Base-by-base conservation (phyloP, 2,113 vertebrate species). In the Merops nubicus region DNA sequence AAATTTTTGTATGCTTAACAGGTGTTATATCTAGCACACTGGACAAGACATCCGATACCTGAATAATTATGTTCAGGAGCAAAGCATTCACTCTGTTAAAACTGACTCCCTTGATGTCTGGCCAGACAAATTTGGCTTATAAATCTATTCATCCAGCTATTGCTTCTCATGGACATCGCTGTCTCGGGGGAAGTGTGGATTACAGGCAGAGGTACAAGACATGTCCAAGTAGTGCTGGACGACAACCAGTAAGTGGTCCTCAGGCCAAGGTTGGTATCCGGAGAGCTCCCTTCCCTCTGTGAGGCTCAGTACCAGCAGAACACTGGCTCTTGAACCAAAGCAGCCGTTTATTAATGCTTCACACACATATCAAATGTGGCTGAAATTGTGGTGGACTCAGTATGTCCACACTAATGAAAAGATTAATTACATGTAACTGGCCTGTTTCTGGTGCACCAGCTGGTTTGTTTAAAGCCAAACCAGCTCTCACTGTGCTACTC, bases 351-450 rank as follows among this genome's bases (percentile, higher is more conserved):
- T 40, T 31, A 31, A 8, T 22, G 26, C 26, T 29, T 77, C 53
- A 20, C 0, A 0, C 1, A 1, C 2, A 0, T 34, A 33, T 48
- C 53, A 38, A 50, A 65, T 18, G 4, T 1, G 1, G 25, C 40
- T 76, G 79, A 62, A 60, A 21, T 64, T 38, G 23, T 43, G 70
- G 33, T 0, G 0, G 33, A 18, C 40, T 82, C n/a, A 26, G 42
- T 22, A 5, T 12, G 8, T 10, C 48, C 11, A 34, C 6, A 5
- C 23, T 53, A 22, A 11, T 29, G 8, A n/a, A 59, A 83, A 60
- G 26, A 33, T 50, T 42, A 50, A 28, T 57, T 70, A 25, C 3
- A 0, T 25, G 31, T 15, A 6, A 31, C 56, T 18, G 22, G 28
- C n/a, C 42, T 45, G 42, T n/a, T 59, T 45, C 31, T 43, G 21